Evolutionary conservation across 2,113 vertebrate species (phyloP), one percentile per base, ranked within the genome.

Genomic region (Pogonocichla stellata): DNA sequence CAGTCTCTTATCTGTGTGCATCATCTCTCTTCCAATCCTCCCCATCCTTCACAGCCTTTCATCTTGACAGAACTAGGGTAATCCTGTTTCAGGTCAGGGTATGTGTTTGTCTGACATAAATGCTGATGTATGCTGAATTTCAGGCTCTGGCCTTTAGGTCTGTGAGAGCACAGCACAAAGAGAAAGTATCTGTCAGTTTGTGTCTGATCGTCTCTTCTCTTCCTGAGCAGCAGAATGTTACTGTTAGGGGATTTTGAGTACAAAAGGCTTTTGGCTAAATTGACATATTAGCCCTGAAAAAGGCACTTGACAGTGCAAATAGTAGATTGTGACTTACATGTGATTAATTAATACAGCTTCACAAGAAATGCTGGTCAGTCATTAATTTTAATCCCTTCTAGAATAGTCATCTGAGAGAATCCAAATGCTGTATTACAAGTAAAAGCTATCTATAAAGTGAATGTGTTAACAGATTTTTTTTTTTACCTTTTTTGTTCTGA

Each of bases 31-130:
- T 80, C 45, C 50, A 77, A 5, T 88, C 82, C 88, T 94, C 13
- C 42, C 67, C 40, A 50, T 72, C 50, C 67, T 90, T 95, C 64
- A 86, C n/a, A 90, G 97, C 75, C 90, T 96, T 92, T 96, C 88
- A 96, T 92, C 78, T 77, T 95, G 74, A 84, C 88, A 90, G 85
- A 95, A 95, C 72, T 95, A 70, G 93, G 92, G 82, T 95, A 96
- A 92, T 95, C 92, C 92, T 71, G n/a, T 95, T 92, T 83, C 75
- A 94, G 87, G 90, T 94, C 87, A 77, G 81, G 93, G 80, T 88
- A 6, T 51, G 13, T 75, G 54, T 88, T 91, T 90, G 77, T 80
- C 60, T 94, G 90, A 88, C 79, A 92, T 29, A 83, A 90, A 77
- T 85, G 88, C 79, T 96, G 90, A 94, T 80, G 67, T 90, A 45